Base-by-base conservation (phyloP, 2,113 vertebrate species). In the Microcebus ravelobensis region DNA sequence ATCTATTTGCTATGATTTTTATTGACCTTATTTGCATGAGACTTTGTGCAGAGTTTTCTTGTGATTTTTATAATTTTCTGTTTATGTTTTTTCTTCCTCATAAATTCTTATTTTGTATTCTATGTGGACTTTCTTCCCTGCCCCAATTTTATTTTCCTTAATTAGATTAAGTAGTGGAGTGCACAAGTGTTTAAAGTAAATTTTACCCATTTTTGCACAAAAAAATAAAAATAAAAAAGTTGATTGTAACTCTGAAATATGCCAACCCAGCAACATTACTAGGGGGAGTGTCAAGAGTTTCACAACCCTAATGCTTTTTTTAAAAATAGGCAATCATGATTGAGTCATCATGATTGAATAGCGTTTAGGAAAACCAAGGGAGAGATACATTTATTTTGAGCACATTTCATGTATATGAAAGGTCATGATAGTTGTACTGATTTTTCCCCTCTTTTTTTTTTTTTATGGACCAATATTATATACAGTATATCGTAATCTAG, bases 21-120 rank as follows among this genome's bases (percentile, higher is more conserved):
- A 70, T 74, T 91, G 31, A 59, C 34, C 18, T 96, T 77, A 89
- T 85, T 97, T 86, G 21, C 2, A 36, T 45, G 61, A 34, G 50
- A 74, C n/a, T 88, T 94, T 91, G 70, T 84, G 21, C 63, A 93
- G 50, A 45, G 12, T 77, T 95, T 93, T 93, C 59, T 83, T 94
- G 68, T 63, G 52, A 55, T 63, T 96, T 92, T 77, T 77, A 63
- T 52, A 23, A n/a, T 91, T 94, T 96, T 61, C 34, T 68, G 23
- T 50, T 90, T 27, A 48, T 76, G 5, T 65, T 88, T 68, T 73
- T 90, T 68, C 9, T 90, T 15, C 23, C 61, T 92, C 59, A 25
- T 71, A 39, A 82, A 59, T 90, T 85, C 50, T 85, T 76, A 39
- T 82, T 90, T 85, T 82, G 34, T 67, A n/a, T 87, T 84, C 8